phyloP scores from a whole-genome alignment of 2,113 vertebrate species.

The Zosterops pallidus region DNA sequence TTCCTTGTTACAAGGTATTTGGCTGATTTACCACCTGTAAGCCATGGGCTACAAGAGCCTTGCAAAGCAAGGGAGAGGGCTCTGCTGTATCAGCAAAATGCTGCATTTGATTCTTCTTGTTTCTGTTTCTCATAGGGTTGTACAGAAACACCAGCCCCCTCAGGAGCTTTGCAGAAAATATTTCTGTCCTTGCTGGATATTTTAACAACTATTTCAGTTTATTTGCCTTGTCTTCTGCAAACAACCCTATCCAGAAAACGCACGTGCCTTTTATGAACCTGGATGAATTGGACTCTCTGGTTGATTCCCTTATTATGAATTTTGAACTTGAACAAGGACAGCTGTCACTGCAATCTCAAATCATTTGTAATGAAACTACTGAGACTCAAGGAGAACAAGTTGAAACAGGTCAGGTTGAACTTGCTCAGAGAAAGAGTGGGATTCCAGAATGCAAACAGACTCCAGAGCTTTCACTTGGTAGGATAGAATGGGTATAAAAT shows the following conservation, averaged over 20 bases:
- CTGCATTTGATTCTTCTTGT: not conserved
- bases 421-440: not conserved
- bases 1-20: constrained; percentile 79
- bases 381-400: not conserved
- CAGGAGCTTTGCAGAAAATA: constrained; percentile 44
- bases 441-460: constrained; percentile 59
- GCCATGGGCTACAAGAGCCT: not conserved
- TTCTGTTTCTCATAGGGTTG: constrained; percentile 18
- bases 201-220: constrained; percentile 64
- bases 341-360: not conserved
- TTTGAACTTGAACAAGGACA: constrained; percentile 57
- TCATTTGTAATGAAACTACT: not conserved
- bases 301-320: constrained; percentile 73
- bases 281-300: constrained; percentile 72
- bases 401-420: not conserved
- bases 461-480: constrained; percentile 6
- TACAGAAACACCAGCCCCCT: constrained; percentile 25
- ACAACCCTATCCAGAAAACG: not conserved
- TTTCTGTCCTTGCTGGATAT: constrained; percentile 67
- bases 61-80: not conserved
- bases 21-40: not conserved
- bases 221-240: not conserved
- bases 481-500: constrained; percentile 84
- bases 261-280: not conserved
- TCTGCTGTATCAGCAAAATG: not conserved